Base-by-base conservation (phyloP, 1,140 invertebrate genomes). In the Arion vulgaris region DNA sequence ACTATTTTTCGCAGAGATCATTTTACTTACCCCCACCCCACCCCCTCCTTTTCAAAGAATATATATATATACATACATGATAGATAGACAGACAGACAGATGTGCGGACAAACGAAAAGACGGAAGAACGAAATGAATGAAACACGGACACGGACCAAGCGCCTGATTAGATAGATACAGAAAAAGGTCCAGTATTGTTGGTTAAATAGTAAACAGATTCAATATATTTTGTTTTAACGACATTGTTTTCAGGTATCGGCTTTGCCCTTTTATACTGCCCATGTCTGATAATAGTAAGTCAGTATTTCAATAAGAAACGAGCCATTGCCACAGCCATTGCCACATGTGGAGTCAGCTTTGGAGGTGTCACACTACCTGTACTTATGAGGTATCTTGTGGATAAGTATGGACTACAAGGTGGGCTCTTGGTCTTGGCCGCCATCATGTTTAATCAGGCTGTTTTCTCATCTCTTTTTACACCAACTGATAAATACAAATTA, bases 191-290 rank as follows among this genome's bases (percentile, higher is more conserved):
- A n/a, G n/a, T n/a, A n/a, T n/a, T n/a, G n/a, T n/a, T n/a, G n/a
- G n/a, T n/a, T n/a, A n/a, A n/a, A n/a, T n/a, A n/a, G n/a, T n/a
- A n/a, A n/a, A n/a, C n/a, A n/a, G n/a, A n/a, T n/a, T n/a, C n/a
- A n/a, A n/a, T n/a, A n/a, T n/a, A n/a, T n/a, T n/a, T n/a, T n/a
- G n/a, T n/a, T n/a, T n/a, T n/a, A n/a, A n/a, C n/a, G n/a, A n/a
- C n/a, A n/a, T n/a, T n/a, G n/a, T n/a, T 82, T 66, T 34, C 75
- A 83, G 82, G 82, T 34, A 9, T 57, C 19, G 82, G 82, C n/a
- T 45, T 57, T 1, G 75, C 68, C 23, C 34, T 79, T 17, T n/a
- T 83, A 1, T 72, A 83, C 39, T 73, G 57, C 38, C 77, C 82
- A 62, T 32, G 49, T 23, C 11, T 80, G 38, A 68, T 83, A 23